A percentile compares a stretch with the other conserved stretches of the same genome.
Conservation (phyloP, 2,113 vertebrate species). For the Phalacrocorax pelagicus region DNA sequence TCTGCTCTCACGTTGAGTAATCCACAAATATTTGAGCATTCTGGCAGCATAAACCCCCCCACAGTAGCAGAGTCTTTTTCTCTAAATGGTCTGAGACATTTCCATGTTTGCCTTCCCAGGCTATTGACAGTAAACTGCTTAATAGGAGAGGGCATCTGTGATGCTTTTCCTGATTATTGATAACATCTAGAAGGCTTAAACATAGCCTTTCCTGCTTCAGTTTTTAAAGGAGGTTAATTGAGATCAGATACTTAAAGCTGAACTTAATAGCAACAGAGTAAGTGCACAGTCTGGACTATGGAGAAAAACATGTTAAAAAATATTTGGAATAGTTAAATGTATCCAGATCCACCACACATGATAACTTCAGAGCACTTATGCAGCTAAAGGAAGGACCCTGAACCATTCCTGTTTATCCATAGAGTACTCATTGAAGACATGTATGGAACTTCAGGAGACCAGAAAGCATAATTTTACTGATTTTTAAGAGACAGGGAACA, state of each 20-base stretch:
- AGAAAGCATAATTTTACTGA: not conserved
- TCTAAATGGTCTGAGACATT: constrained; percentile 67
- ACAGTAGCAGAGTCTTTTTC: constrained; percentile 42
- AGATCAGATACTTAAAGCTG: constrained; percentile 51
- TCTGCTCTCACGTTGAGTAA: constrained; percentile 60
- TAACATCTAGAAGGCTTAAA: constrained; percentile 60
- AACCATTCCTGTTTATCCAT: not conserved
- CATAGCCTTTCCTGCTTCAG: constrained; percentile 13
- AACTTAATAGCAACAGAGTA: not conserved
- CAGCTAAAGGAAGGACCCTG: not conserved
- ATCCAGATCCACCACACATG: not conserved
- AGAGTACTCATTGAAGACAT: not conserved
- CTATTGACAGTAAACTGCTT: constrained; percentile 68
- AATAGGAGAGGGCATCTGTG: constrained; percentile 66
- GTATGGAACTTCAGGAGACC: not conserved
- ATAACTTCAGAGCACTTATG: not conserved
- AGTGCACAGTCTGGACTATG: not conserved
- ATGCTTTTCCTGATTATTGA: constrained; percentile 65
- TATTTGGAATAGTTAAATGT: constrained; percentile 14
- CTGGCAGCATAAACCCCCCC: constrained; percentile 51
- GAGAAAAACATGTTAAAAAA: not conserved
- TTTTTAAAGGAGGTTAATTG: constrained; percentile 54
- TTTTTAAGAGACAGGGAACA: not conserved
- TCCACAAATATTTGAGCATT: constrained; percentile 71
- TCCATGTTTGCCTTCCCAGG: constrained; percentile 66